Evolutionary conservation across 2,113 vertebrate species (phyloP), one percentile per base, ranked within the genome.

Genomic region (Gasterosteus nipponicus): DNA sequence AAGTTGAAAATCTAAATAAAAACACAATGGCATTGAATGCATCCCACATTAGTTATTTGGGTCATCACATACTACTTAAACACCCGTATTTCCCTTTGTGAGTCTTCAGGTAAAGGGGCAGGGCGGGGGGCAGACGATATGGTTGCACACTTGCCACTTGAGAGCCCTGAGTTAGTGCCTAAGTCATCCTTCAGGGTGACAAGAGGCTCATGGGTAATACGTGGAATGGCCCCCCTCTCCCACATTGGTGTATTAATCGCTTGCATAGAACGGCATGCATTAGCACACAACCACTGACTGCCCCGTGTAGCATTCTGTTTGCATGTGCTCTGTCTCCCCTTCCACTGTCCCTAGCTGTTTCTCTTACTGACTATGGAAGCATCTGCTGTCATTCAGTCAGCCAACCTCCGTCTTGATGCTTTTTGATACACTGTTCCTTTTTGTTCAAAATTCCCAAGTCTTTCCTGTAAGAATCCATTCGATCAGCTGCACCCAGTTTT

Each of bases 291-390:
- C 35, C 85, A 72, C 87, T 66, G 31, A 80, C 9, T 72, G 70
- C 60, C 0, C 33, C 42, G 46, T 31, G 47, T 44, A 64, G 38
- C 70, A 47, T 64, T 75, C 38, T 81, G 76, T 78, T 78, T 87
- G 88, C 91, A 92, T 89, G 87, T 76, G 71, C 77, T 77, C 58
- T 47, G n/a, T 83, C 41, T 73, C 81, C 76, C 75, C 57, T 64
- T 73, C 42, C 73, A 63, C 60, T 77, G 64, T 84, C 46, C 87
- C 70, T 56, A 66, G 84, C 73, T 81, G 35, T 74, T 75, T 75
- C 35, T 57, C 70, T 78, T 85, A 49, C 57, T 15, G 69, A 78
- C 80, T 84, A 85, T 87, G 86, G 83, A 90, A 90, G 88, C 33
- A 33, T 57, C 56, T 57, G 29, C 31, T 86, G 33, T 84, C 76